These are phyloP conservation scores for Ceryle rudis DNA, from an alignment of 2,797 vertebrate genomes.

Conservation along the genomic window DNA sequence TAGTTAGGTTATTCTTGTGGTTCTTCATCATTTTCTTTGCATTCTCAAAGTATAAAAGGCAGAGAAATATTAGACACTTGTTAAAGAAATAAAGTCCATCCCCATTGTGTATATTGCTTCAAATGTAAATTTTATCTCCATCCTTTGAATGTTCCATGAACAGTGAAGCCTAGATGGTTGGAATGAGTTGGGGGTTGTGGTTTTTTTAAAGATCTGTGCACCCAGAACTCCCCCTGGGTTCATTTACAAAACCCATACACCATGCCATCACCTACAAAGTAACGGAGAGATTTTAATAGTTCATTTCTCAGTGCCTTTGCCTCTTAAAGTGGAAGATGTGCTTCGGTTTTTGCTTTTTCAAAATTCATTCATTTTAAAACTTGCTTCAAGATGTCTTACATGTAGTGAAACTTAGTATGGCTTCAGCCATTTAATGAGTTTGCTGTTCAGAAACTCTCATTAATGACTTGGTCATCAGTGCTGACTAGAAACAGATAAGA, in stretches of 20 bases:
- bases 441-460: accelerated
- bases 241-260: neutral
- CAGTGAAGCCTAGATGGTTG: neutral
- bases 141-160: neutral
- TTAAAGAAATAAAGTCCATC: neutral
- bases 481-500: neutral
- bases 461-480: neutral
- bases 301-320: neutral
- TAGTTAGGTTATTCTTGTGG: neutral
- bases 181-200: neutral
- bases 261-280: neutral
- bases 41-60: neutral
- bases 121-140: neutral
- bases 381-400: neutral
- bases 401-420: neutral
- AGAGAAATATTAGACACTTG: neutral
- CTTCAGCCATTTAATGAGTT: neutral
- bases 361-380: neutral
- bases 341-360: neutral
- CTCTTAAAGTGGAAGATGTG: neutral
- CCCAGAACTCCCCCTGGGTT: neutral
- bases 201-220: neutral
- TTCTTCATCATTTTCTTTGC: neutral
- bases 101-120: neutral
- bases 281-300: neutral